A percentile compares a stretch with the other conserved stretches of the same genome.
Evolutionary conservation across 1,140 invertebrate genomes (phyloP).

Genomic region (Oncopodura yosiiana): DNA sequence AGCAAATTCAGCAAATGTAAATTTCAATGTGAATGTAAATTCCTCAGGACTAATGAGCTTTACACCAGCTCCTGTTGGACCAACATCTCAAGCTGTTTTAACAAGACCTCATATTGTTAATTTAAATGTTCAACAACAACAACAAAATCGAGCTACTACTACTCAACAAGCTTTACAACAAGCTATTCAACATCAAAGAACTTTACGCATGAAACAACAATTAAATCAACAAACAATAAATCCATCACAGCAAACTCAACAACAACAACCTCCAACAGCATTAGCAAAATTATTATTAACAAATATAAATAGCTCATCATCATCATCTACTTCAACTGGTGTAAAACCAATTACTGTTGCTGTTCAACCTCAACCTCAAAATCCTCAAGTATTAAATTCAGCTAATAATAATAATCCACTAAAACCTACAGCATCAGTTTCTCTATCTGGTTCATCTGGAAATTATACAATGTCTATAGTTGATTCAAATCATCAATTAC

Average conservation of each 20-base stretch:
- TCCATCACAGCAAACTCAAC: conserved; percentile 9
- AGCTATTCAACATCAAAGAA: neutral
- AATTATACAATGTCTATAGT: no score
- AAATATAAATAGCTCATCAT: conserved; percentile 5
- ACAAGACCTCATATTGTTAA: conserved; percentile 33
- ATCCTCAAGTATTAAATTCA: no score
- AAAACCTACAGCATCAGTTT: no score
- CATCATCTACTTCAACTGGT: no score
- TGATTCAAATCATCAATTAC: no score
- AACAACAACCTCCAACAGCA: conserved; percentile 24
- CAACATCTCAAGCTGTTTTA: conserved; percentile 25
- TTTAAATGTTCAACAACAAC: conserved; percentile 25
- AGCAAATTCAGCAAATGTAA: conserved; percentile 26
- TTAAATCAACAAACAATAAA: conserved; percentile 1
- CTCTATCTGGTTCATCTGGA: no score
- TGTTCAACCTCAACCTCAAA: conserved; percentile 31
- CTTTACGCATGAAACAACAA: conserved; percentile 14
- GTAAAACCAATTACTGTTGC: conserved; percentile 34
- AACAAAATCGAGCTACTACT: conserved; percentile 8
- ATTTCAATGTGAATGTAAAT: conserved; percentile 33
- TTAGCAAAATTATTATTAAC: conserved; percentile 26
- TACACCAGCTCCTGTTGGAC: no score
- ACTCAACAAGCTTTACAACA: no score
- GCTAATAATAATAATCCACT: no score
- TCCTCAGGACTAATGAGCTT: conserved; percentile 12